Conservation (phyloP, 2,113 vertebrate genomes). For the Camelus bactrianus region DNA sequence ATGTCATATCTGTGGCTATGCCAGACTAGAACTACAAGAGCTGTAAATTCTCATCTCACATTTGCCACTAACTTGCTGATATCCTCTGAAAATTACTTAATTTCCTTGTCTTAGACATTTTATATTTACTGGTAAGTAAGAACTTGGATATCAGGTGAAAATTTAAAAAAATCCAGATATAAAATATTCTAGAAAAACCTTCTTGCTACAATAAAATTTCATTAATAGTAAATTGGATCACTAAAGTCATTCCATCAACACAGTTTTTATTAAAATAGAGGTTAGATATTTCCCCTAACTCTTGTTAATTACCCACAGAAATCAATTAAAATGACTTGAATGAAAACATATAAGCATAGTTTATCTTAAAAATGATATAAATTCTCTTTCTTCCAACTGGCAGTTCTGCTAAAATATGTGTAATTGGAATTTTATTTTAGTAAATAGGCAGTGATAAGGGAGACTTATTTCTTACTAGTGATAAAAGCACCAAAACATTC, state of each 20-base stretch:
- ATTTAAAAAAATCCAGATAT: conserved; percentile 33
- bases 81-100: conserved; percentile 40
- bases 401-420: conserved; percentile 48
- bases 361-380: conserved; percentile 36
- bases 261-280: conserved; percentile 47
- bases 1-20: not conserved
- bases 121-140: conserved; percentile 8
- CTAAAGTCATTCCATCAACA: conserved; percentile 6
- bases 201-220: conserved; percentile 31
- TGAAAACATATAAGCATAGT: conserved; percentile 35
- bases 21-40: not conserved
- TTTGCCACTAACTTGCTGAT: conserved; percentile 39
- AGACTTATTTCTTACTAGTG: not conserved
- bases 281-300: conserved; percentile 31
- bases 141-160: conserved; percentile 40
- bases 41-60: not conserved
- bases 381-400: not conserved
- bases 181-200: conserved; percentile 20
- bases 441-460: not conserved
- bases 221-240: conserved; percentile 23
- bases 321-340: conserved; percentile 54
- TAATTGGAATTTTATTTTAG: conserved; percentile 35
- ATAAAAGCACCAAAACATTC: not conserved
- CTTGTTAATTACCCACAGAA: conserved; percentile 11
- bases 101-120: conserved; percentile 38